Percentiles rank a stretch among this genome's conserved stretches.
Conservation (phyloP, 2,888 invertebrate species). For the Chouioia cunea region DNA sequence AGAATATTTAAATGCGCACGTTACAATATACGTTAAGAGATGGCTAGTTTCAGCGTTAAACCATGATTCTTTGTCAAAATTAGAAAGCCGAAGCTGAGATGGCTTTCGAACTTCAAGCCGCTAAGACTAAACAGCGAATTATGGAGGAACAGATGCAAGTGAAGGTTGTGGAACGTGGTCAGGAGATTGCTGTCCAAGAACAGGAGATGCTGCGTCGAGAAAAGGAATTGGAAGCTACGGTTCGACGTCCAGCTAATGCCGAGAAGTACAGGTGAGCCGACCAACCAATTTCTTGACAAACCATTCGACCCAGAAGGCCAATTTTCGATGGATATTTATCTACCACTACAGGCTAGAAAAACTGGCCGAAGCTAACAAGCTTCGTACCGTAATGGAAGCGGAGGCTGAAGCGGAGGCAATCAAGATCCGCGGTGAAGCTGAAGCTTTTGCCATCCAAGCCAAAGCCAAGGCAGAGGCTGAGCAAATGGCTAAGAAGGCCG, state of each 20-base stretch:
- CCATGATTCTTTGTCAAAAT: too few relatives aligned
- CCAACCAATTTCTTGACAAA: background rate
- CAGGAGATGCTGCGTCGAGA: conserved; percentile 95
- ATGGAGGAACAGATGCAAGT: conserved; percentile 99
- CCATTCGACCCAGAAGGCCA: background rate
- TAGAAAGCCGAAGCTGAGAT: conserved; percentile 91
- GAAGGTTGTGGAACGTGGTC: conserved; percentile 89
- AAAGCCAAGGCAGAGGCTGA: conserved; percentile 97
- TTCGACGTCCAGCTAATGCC: conserved; percentile 95
- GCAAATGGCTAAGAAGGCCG: conserved; percentile 97
- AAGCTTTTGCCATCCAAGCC: conserved; percentile 92
- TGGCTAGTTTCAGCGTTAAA: too few relatives aligned
- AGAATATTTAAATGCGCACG: too few relatives aligned
- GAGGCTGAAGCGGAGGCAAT: conserved; percentile 95
- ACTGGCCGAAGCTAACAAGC: conserved; percentile 91
- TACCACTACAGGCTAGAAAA: conserved; percentile 80
- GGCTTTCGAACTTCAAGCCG: conserved; percentile 93
- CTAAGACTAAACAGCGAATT: conserved; percentile 94
- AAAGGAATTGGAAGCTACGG: conserved; percentile 91
- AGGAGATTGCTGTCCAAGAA: conserved; percentile 95
- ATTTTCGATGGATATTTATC: conserved; percentile 4
- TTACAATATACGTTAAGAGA: too few relatives aligned
- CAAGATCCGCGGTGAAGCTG: conserved; percentile 87
- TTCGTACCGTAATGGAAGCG: conserved; percentile 91
- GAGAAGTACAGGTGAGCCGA: conserved; percentile 78